A percentile compares a stretch with the other conserved stretches of the same genome.
phyloP scores from a whole-genome alignment of 2,113 vertebrate species.

The Struthio camelus region DNA sequence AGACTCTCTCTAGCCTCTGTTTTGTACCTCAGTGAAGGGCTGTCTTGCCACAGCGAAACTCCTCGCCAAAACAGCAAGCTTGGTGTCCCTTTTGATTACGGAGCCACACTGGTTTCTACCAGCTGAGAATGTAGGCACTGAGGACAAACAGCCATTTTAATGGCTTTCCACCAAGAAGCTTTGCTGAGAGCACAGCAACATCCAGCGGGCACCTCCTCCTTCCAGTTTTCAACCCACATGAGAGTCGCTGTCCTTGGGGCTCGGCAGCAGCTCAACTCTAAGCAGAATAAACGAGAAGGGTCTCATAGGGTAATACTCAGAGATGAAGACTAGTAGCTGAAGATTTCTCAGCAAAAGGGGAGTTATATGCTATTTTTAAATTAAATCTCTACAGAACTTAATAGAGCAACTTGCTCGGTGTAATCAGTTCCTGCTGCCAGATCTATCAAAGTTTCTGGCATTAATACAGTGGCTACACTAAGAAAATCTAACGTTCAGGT shows the following conservation, averaged over 20 bases:
- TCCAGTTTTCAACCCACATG: no score
- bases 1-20: neutral
- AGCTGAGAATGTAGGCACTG: neutral
- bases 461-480: neutral
- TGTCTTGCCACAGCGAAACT: neutral
- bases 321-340: neutral
- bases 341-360: neutral
- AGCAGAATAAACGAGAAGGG: neutral
- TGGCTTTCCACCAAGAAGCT: no score
- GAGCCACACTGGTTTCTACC: neutral
- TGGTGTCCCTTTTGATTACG: neutral
- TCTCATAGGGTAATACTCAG: neutral
- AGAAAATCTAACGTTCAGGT: neutral
- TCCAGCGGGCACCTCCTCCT: no score
- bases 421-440: neutral
- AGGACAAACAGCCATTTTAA: neutral
- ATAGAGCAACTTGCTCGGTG: accelerated
- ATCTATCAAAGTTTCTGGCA: neutral
- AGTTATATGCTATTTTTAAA: neutral
- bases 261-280: neutral
- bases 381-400: neutral
- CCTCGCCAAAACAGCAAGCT: no score
- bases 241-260: no score
- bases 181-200: no score
- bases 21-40: neutral